phyloP scores from a whole-genome alignment of 2,888 invertebrate genomes.

The Eristalis intricaria region DNA sequence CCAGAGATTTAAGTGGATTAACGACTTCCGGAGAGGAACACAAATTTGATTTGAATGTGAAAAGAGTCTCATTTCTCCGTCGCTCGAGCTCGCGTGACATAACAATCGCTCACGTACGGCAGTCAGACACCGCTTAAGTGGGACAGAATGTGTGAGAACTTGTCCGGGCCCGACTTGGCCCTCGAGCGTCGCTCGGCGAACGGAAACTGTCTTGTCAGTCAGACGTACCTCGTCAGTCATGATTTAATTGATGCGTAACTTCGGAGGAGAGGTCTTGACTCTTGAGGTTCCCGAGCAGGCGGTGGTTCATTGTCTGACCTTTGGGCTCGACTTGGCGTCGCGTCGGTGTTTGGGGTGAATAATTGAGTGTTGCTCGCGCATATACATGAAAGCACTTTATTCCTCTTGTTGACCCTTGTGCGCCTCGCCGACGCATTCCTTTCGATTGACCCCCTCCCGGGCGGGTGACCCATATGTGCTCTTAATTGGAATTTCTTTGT shows the following conservation, averaged over 20 bases:
- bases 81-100: background rate
- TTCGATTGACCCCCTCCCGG: background rate
- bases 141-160: constrained; percentile 32
- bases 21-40: constrained; percentile 14
- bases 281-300: background rate
- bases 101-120: background rate
- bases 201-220: constrained; percentile 30
- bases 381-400: constrained; percentile 6
- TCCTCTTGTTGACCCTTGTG: constrained; percentile 29
- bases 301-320: constrained; percentile 4
- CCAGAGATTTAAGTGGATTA: constrained; percentile 3
- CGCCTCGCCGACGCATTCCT: constrained; percentile 23
- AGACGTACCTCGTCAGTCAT: constrained; percentile 8
- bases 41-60: constrained; percentile 10
- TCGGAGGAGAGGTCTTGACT: background rate
- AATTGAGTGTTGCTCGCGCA: constrained; percentile 31
- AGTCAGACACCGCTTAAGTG: constrained; percentile 1
- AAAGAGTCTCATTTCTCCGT: background rate
- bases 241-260: constrained; percentile 26
- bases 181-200: constrained; percentile 8
- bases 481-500: background rate
- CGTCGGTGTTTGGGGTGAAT: constrained; percentile 9
- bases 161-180: background rate
- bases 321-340: background rate
- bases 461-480: background rate